Percentiles rank a stretch among this genome's conserved stretches.
phyloP scores from a whole-genome alignment of 2,888 invertebrate genomes.

The Harpagoxenus sublaevis region DNA sequence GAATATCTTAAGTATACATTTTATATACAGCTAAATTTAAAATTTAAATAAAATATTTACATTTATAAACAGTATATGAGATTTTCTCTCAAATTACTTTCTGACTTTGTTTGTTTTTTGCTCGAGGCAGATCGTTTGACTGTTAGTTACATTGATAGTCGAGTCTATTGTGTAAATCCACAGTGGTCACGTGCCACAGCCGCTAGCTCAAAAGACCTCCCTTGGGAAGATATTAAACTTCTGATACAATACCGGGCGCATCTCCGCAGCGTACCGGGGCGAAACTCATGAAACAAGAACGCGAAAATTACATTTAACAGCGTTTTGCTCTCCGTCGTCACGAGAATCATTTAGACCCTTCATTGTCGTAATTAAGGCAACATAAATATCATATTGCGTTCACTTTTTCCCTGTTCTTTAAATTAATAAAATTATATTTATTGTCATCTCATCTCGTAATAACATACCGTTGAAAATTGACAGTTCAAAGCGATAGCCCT shows the following conservation, averaged over 20 bases:
- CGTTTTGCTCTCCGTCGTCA: constrained; percentile 8
- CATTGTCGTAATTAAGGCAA: background rate
- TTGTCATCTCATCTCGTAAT: constrained; percentile 2
- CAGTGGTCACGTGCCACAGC: constrained; percentile 80
- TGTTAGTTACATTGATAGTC: constrained; percentile 55
- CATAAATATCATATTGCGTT: background rate
- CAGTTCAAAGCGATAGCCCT: constrained; percentile 41
- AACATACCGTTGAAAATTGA: constrained; percentile 35
- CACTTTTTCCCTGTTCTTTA: background rate
- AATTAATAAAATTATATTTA: constrained; percentile 34
- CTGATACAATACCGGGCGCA: constrained; percentile 74
- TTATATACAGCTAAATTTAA: background rate
- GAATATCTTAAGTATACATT: background rate
- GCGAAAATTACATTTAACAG: constrained; percentile 48
- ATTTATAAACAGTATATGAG: background rate
- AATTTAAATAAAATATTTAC: constrained; percentile 18
- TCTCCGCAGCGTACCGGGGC: constrained; percentile 17
- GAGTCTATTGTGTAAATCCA: constrained; percentile 75
- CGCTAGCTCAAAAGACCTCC: constrained; percentile 69
- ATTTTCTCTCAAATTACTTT: constrained; percentile 14
- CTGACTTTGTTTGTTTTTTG: constrained; percentile 10
- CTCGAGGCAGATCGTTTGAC: constrained; percentile 50
- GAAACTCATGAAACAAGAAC: constrained; percentile 59
- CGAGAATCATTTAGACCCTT: constrained; percentile 11
- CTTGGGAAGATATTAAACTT: constrained; percentile 84